Evolutionary conservation across 1,140 invertebrate species (phyloP).

Genomic region (Nixonia krombeini): DNA sequence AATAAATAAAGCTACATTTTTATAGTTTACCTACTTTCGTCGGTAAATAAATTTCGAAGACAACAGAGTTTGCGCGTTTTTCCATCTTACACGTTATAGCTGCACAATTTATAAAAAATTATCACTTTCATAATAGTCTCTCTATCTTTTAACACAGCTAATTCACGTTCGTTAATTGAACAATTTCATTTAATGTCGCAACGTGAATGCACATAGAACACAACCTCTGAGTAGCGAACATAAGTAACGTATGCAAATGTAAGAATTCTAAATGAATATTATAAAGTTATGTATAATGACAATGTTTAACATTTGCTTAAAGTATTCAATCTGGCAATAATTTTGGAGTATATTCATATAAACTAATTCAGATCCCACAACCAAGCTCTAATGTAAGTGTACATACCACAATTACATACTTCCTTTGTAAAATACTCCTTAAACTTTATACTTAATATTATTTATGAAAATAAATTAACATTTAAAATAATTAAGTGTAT

Average conservation of each 20-base stretch:
- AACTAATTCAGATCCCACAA: neutral
- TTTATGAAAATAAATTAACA: neutral
- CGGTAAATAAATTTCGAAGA: constrained; percentile 1
- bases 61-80: neutral
- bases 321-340: neutral
- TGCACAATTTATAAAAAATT: too few relatives aligned
- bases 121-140: too few relatives aligned
- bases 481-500: neutral
- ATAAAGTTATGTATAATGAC: neutral
- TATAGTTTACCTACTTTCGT: neutral
- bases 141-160: too few relatives aligned
- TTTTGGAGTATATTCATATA: neutral
- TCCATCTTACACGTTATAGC: neutral
- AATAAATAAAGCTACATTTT: neutral
- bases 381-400: neutral
- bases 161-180: too few relatives aligned
- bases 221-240: too few relatives aligned
- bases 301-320: neutral
- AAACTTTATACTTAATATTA: neutral
- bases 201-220: too few relatives aligned
- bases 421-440: neutral
- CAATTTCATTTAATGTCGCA: neutral
- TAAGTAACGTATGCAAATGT: too few relatives aligned
- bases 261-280: neutral
- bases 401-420: neutral